phyloP scores from a whole-genome alignment of 2,888 invertebrate species.

The Rhabditoides inermis region DNA sequence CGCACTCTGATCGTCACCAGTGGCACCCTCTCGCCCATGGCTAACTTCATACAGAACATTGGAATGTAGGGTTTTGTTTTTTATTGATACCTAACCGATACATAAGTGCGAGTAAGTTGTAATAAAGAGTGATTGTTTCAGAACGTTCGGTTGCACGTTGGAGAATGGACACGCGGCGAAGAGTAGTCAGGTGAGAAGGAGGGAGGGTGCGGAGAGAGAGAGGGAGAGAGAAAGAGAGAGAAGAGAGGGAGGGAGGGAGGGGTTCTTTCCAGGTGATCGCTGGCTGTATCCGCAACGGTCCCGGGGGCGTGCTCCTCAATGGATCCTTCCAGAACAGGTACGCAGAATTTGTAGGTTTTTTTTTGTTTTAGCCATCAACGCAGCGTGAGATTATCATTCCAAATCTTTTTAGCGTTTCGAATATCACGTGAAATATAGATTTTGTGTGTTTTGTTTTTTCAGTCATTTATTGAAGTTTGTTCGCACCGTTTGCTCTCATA shows the following conservation, averaged over 20 bases:
- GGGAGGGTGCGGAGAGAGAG: slow-evolving; percentile 71
- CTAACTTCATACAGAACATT: slow-evolving; percentile 78
- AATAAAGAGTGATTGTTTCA: slow-evolving; percentile 37
- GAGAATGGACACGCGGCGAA: slow-evolving; percentile 91
- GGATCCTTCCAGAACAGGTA: slow-evolving; percentile 59
- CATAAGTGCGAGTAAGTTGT: neutral
- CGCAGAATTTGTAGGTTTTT: too few species aligned
- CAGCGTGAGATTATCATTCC: too few species aligned
- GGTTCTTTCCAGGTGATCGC: slow-evolving; percentile 57
- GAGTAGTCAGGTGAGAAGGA: slow-evolving; percentile 61
- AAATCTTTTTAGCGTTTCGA: too few species aligned
- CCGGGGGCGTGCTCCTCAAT: slow-evolving; percentile 56
- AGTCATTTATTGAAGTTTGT: too few species aligned
- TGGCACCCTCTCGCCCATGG: slow-evolving; percentile 87
- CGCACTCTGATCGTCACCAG: slow-evolving; percentile 85
- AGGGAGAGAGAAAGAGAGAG: too few species aligned
- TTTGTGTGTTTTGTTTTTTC: too few species aligned
- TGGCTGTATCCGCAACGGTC: slow-evolving; percentile 17
- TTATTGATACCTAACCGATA: slow-evolving; percentile 1
- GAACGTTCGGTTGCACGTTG: slow-evolving; percentile 68
- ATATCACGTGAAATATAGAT: too few species aligned
- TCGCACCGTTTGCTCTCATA: too few species aligned
- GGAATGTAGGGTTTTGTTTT: slow-evolving; percentile 34
- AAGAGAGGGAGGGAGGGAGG: too few species aligned
- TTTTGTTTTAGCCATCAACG: too few species aligned